Evolutionary conservation across 1,140 invertebrate genomes (phyloP), one percentile per base, ranked within the genome.

Genomic region (Magallana angulata): DNA sequence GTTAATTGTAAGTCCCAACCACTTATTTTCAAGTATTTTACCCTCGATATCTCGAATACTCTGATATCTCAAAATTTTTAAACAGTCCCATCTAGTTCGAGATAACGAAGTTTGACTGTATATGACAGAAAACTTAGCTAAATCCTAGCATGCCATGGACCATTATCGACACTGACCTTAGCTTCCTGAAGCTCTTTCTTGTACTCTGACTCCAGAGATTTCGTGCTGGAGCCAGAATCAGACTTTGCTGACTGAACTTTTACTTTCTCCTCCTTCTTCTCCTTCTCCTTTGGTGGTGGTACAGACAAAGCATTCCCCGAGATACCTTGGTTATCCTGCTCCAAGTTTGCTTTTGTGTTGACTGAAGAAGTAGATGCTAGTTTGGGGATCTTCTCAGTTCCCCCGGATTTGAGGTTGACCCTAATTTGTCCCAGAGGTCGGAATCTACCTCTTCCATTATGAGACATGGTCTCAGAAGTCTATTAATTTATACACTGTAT

Each of bases 231-330:
- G 14, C 85, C 85, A 11, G 88, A 87, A 18, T 89, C 88, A 18
- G 88, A 89, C 57, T 89, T 89, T 1, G 85, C 88, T n/a, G 88
- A 89, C 24, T 85, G 71, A 12, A 84, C 58, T 85, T 89, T 89
- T 36, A 58, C 56, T 83, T 89, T 87, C 24, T 89, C 86, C 57
- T 87, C 85, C 12, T 56, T 57, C 24, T 82, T 82, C 68, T 82
- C 80, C 8, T 82, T 88, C 16, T 82, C 84, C 12, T 82, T 88
- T 16, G 76, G 87, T 1, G 87, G 85, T 0, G 91, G 87, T 0
- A 91, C 87, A 76, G 90, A 71, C 90, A 92, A 87, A 16, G 91
- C 92, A 85, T 89, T 92, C 3, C 91, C 91, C n/a, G 90, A 90
- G n/a, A 91, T 90, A n/a, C 91, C 91, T 18, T 84, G 30, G 57